Conservation (phyloP, 2,888 invertebrate species). For the Fragum sueziense region DNA sequence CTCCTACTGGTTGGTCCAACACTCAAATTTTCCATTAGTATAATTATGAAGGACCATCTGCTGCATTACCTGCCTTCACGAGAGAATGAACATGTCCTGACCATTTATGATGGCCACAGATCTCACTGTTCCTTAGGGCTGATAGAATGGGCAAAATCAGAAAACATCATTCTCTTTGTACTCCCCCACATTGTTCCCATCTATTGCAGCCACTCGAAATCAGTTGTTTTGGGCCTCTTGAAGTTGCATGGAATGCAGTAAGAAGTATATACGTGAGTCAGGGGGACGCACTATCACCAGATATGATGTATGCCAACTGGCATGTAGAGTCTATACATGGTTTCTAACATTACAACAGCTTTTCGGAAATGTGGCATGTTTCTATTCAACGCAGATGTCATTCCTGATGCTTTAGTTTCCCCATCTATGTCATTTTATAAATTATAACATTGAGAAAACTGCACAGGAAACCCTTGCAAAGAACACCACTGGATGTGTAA, state of each 20-base stretch:
- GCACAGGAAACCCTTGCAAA: too few species aligned
- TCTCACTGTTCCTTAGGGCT: background rate
- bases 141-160: background rate
- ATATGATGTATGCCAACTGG: background rate
- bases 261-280: background rate
- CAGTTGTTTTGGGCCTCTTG: background rate
- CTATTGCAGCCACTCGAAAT: background rate
- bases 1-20: slow-evolving; percentile 40
- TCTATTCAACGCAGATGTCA: background rate
- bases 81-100: slow-evolving; percentile 15
- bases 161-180: background rate
- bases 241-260: background rate
- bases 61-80: slow-evolving; percentile 26
- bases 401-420: background rate
- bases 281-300: background rate
- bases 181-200: background rate
- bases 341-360: background rate
- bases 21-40: slow-evolving; percentile 33
- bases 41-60: slow-evolving; percentile 32
- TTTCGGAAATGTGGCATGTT: background rate
- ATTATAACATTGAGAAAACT: background rate
- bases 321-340: background rate
- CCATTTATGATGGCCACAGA: background rate
- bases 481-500: background rate
- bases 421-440: background rate